Base-by-base conservation (phyloP, 2,888 invertebrate genomes). In the Melieria picta region DNA sequence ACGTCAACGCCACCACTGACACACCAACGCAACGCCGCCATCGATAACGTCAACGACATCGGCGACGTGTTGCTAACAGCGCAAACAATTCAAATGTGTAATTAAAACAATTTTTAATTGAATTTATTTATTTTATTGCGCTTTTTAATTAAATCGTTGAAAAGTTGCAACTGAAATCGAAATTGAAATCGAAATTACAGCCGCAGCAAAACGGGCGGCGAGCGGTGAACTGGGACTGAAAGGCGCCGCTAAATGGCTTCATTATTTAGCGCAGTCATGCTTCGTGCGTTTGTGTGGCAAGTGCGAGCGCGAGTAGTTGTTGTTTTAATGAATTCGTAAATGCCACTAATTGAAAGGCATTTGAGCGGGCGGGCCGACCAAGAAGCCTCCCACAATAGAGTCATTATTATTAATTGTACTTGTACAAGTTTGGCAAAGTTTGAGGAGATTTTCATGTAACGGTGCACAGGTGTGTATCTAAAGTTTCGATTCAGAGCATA, bases 91-190 rank as follows among this genome's bases (percentile, higher is more conserved):
- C 13, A 65, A 71, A 65, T 65, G n/a, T 60, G 58, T 65, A 65
- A 65, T 71, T 65, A 71, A 58, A 43, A 52, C 77, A 79, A 78
- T 76, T 75, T 79, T 80, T 81, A 81, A 83, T 81, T 83, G 80
- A 80, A 78, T 78, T 79, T 78, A 78, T 79, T 79, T 79, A 78
- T 79, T 79, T 79, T 77, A 79, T 78, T 78, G 75, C 71, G 75
- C 79, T 77, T 80, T 80, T 81, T 80, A 81, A 81, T 81, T 80
- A 80, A 79, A 79, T 77, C 75, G 75, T 76, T 76, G 11, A 71
- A 65, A 71, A 55, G 46, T 6, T 11, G 55, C 60, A 61, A 65
- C 16, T 60, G 30, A 43, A 68, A 61, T 61, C 42, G 43, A 10
- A 45, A 62, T n/a, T 62, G 47, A 58, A 43, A 11, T 58, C 43